Evolutionary conservation across 2,113 vertebrate species (phyloP), one percentile per base, ranked within the genome.

Genomic region (Hippolais icterina): DNA sequence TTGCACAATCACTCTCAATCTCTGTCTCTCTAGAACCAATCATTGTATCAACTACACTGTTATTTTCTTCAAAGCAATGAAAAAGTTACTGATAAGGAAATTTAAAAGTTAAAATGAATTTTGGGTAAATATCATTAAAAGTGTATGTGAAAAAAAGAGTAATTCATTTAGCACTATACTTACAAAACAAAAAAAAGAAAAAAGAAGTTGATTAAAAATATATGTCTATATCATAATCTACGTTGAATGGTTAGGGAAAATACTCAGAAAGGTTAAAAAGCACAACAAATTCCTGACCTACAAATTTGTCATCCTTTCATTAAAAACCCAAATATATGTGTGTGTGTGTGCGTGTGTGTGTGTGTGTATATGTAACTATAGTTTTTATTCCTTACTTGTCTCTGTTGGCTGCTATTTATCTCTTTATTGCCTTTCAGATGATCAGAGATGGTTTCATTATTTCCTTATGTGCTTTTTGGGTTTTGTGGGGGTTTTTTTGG

Each of bases 11-110:
- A 3, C 28, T 83, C 70, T 87, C 70, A 61, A 77, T 85, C 88
- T 95, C 65, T 84, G 61, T 71, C 78, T 92, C 59, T 87, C 74
- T 87, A 91, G 28, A 13, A 87, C 14, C 60, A 87, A 87, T 82
- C 56, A 71, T 87, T 91, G 15, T 79, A 91, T 82, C 49, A 93
- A 41, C 21, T 50, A 52, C 13, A 31, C 10, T 68, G 82, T 54
- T 82, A 60, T 56, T 91, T 94, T 60, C 31, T 68, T 82, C 35
- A 72, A 87, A 82, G 57, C 47, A 93, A 82, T 82, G 64, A 83
- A 81, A 91, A 95, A 63, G 29, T 68, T 93, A 23, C 39, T 28
- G 5, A 37, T 87, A 54, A 66, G 56, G 11, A 84, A 75, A 90
- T 85, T 56, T 47, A 46, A 57, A 93, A 76, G 19, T 85, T 96